Percentiles rank a stretch among this genome's conserved stretches.
Evolutionary conservation across 2,797 vertebrate genomes (phyloP).

Genomic region (Nasua narica): DNA sequence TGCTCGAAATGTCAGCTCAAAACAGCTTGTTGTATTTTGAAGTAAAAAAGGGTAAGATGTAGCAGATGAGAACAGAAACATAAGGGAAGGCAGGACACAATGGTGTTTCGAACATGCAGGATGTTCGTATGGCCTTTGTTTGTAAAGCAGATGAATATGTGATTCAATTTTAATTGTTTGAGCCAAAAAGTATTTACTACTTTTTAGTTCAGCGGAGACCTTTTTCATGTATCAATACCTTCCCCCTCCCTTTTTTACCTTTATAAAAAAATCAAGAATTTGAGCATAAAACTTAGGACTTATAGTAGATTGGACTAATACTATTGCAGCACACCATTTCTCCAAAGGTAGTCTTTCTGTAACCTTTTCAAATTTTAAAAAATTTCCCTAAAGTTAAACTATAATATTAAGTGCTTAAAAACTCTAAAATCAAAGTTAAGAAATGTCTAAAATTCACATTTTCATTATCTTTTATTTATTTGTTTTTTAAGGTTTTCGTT

Average conservation of each 20-base stretch:
- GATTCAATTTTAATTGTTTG: background rate
- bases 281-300: background rate
- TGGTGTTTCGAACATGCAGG: background rate
- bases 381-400: background rate
- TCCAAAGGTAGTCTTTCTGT: background rate
- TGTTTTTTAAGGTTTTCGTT: background rate
- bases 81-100: conserved; percentile 3
- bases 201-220: background rate
- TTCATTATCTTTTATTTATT: background rate
- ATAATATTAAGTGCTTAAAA: background rate
- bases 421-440: background rate
- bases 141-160: background rate
- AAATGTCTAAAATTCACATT: background rate
- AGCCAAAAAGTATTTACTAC: background rate
- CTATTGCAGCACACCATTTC: background rate
- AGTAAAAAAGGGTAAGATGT: conserved; percentile 30
- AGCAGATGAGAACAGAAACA: conserved; percentile 26
- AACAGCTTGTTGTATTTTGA: conserved; percentile 67
- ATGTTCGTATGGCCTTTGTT: background rate
- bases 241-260: background rate
- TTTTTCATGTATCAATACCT: background rate
- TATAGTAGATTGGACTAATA: background rate
- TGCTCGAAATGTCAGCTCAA: conserved; percentile 62
- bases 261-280: background rate
- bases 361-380: background rate